phyloP scores from a whole-genome alignment of 2,888 invertebrate species.

The Scaptodrosophila latifasciaeformis region DNA sequence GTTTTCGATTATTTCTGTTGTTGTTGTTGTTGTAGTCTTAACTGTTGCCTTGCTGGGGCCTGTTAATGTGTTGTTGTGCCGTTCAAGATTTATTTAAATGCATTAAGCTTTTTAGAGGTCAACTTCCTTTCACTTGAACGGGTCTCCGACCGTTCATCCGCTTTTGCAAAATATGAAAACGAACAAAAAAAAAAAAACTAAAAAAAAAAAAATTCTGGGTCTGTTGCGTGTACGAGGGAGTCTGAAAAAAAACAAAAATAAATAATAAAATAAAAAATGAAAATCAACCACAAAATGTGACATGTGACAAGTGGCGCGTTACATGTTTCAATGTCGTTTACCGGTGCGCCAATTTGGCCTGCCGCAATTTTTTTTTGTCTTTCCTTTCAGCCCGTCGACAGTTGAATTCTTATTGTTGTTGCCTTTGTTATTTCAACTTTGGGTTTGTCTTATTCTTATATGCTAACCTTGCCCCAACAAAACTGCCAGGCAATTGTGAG shows the following conservation, averaged over 20 bases:
- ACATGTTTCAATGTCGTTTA: slow-evolving; percentile 58
- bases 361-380: neutral
- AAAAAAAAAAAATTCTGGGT: neutral
- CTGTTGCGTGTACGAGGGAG: neutral
- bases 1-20: slow-evolving; percentile 16
- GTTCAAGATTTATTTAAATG: slow-evolving; percentile 66
- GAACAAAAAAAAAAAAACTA: no score
- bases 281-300: slow-evolving; percentile 63
- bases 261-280: slow-evolving; percentile 9
- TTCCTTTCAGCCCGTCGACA: no score
- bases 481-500: no score
- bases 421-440: no score
- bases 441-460: no score
- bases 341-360: slow-evolving; percentile 24
- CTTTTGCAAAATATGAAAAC: slow-evolving; percentile 29
- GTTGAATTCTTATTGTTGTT: no score
- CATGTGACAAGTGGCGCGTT: slow-evolving; percentile 64
- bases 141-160: slow-evolving; percentile 35
- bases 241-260: slow-evolving; percentile 8
- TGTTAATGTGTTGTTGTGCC: slow-evolving; percentile 1
- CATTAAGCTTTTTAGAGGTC: slow-evolving; percentile 71
- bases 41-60: slow-evolving; percentile 13
- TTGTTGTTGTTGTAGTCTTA: slow-evolving; percentile 17
- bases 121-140: slow-evolving; percentile 70
- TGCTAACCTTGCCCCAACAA: no score